Percentiles rank a stretch among this genome's conserved stretches.
phyloP scores from a whole-genome alignment of 1,140 invertebrate genomes.

The Drosophila serrata region DNA sequence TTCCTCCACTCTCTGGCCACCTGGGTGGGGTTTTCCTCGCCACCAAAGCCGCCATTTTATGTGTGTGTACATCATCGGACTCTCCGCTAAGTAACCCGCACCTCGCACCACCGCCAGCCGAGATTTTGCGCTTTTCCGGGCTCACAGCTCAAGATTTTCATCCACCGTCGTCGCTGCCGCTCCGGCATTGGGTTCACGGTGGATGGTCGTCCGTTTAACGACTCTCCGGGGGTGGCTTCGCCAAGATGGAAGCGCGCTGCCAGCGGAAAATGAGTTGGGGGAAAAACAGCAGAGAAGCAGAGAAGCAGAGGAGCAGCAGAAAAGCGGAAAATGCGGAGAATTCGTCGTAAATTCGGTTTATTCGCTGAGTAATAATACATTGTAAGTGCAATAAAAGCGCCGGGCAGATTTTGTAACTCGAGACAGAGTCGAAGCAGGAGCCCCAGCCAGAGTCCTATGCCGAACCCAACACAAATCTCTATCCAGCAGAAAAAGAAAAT shows the following conservation, averaged over 20 bases:
- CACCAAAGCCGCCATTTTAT: slow-evolving; percentile 58
- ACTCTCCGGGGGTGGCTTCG: slow-evolving; percentile 29
- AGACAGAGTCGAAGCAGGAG: neutral
- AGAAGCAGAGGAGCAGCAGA: slow-evolving; percentile 10
- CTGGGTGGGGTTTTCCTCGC: slow-evolving; percentile 53
- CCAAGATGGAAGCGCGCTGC: slow-evolving; percentile 25
- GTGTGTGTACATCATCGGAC: slow-evolving; percentile 53
- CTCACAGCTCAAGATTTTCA: slow-evolving; percentile 66
- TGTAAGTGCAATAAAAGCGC: slow-evolving; percentile 65
- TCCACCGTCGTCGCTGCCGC: slow-evolving; percentile 52
- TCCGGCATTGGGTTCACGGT: slow-evolving; percentile 14
- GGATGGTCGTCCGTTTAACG: slow-evolving; percentile 44
- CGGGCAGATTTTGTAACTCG: slow-evolving; percentile 37
- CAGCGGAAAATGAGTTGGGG: slow-evolving; percentile 8
- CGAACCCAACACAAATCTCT: slow-evolving; percentile 35
- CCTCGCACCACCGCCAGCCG: slow-evolving; percentile 33
- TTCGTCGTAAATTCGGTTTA: slow-evolving; percentile 65
- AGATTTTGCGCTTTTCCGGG: slow-evolving; percentile 77
- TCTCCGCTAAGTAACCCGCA: slow-evolving; percentile 8
- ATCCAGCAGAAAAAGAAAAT: slow-evolving; percentile 52
- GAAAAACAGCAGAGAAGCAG: slow-evolving; percentile 13
- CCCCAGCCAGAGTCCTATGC: neutral
- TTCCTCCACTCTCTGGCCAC: slow-evolving; percentile 15
- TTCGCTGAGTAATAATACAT: slow-evolving; percentile 50
- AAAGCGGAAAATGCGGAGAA: slow-evolving; percentile 24